These are phyloP conservation scores for Caenorhabditis inopinata DNA, from an alignment of 1,140 invertebrate genomes.

Conservation along the genomic window DNA sequence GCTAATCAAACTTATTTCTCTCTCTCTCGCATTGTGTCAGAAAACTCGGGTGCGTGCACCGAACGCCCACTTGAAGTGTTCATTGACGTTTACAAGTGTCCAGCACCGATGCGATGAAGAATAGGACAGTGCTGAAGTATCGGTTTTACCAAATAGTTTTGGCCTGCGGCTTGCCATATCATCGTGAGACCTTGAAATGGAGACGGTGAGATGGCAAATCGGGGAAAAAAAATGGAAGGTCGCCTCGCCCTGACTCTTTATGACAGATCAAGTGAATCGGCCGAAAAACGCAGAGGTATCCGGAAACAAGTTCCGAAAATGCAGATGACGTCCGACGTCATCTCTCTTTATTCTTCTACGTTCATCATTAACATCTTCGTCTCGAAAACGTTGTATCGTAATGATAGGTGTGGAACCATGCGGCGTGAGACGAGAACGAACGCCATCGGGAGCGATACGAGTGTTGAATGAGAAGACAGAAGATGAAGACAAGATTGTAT, in stretches of 20 bases:
- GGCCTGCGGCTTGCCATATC: not conserved
- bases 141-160: constrained; percentile 20
- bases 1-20: constrained; percentile 20
- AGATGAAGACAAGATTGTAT: not conserved
- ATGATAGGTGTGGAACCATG: constrained; percentile 33
- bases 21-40: not conserved
- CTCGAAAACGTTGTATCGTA: not conserved
- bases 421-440: not conserved
- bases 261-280: not conserved
- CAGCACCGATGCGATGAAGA: not conserved
- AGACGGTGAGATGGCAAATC: not conserved
- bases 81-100: constrained; percentile 14
- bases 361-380: constrained; percentile 5
- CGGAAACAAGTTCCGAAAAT: not conserved
- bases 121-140: not conserved
- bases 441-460: constrained; percentile 20
- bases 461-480: not conserved
- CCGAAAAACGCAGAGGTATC: not conserved
- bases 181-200: constrained; percentile 1
- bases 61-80: constrained; percentile 18
- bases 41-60: not conserved
- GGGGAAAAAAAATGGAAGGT: constrained; percentile 12
- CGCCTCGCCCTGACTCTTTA: not conserved
- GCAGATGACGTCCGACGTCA: constrained; percentile 23
- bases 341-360: not conserved